These are phyloP conservation scores for Dimorphilus gyrociliatus DNA, from an alignment of 2,888 invertebrate species.

Conservation along the genomic window DNA sequence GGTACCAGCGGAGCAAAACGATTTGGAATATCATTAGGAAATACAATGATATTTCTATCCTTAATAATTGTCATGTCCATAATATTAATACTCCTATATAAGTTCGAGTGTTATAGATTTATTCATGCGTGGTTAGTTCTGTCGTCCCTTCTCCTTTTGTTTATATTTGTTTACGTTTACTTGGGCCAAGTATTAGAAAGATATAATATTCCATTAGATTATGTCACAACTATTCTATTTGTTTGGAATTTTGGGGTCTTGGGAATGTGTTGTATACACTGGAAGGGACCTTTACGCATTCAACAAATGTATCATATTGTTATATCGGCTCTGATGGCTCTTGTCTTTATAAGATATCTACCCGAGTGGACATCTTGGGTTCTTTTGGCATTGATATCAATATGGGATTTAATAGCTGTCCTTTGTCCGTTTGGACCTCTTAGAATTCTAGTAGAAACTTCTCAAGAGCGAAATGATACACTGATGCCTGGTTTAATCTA, in stretches of 20 bases:
- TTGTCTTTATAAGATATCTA: constrained; percentile 1
- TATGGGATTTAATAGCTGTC: constrained; percentile 2
- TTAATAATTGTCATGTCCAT: too few species aligned
- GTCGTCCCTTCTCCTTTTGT: too few species aligned
- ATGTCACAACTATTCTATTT: not conserved
- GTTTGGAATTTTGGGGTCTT: constrained; percentile 1
- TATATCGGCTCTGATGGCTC: constrained; percentile 1
- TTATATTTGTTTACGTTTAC: not conserved
- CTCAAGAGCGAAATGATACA: not conserved
- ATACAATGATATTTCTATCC: constrained; percentile 1
- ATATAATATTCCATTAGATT: not conserved
- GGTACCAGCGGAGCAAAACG: too few species aligned
- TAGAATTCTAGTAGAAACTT: not conserved
- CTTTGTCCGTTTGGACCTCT: not conserved
- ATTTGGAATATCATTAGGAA: constrained; percentile 1
- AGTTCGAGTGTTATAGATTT: too few species aligned
- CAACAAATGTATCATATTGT: constrained; percentile 1
- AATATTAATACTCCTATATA: too few species aligned
- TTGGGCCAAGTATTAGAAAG: not conserved
- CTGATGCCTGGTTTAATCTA: constrained; percentile 1
- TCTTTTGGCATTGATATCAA: not conserved
- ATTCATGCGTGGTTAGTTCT: too few species aligned
- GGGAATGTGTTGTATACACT: not conserved
- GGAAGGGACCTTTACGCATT: not conserved
- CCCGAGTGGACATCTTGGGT: constrained; percentile 2